Base-by-base conservation (phyloP, 2,113 vertebrate species). In the Xenus cinereus region DNA sequence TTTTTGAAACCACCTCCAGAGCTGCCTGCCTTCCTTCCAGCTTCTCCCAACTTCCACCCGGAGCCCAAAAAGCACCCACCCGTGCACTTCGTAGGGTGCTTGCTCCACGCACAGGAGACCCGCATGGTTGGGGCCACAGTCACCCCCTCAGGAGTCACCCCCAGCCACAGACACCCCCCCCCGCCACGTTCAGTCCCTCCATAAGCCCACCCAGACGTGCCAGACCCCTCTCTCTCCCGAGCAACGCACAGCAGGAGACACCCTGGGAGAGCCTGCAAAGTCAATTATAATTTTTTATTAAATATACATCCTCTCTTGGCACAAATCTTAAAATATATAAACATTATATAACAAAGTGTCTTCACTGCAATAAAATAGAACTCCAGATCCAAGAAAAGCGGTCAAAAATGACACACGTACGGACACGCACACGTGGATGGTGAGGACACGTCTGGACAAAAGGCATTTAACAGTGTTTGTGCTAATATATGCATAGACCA, bases 281-380 rank as follows among this genome's bases (percentile, higher is more conserved):
- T 95, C 80, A 74, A 53, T 92, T 84, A 26, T 2, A 32, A 11
- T 97, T 97, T 98, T 95, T 98, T 98, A 98, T 98, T 98, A 98
- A 98, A 98, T 98, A 98, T 98, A 98, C 92, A 95, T 95, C 95
- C 92, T 98, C 96, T 98, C 93, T 98, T 98, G 98, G 97, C 98
- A 98, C 97, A 97, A 97, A 98, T 97, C 96, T 97, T 95, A 92
- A 98, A 98, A 98, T 98, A 98, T 96, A 98, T 97, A 98, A 98
- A 98, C 97, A 96, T 97, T 81, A 95, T 98, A 56, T 98, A 98
- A 97, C 98, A 98, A 98, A 98, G 96, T 98, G 83, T 97, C 96
- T 98, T 97, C 97, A 97, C 97, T 95, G 97, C 98, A 97, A 96
- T 93, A 98, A 98, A 98, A 98, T 97, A 97, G 91, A 98, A 95